These are phyloP conservation scores for Psilopsiagon aurifrons DNA, from an alignment of 2,113 vertebrate genomes.

Conservation along the genomic window DNA sequence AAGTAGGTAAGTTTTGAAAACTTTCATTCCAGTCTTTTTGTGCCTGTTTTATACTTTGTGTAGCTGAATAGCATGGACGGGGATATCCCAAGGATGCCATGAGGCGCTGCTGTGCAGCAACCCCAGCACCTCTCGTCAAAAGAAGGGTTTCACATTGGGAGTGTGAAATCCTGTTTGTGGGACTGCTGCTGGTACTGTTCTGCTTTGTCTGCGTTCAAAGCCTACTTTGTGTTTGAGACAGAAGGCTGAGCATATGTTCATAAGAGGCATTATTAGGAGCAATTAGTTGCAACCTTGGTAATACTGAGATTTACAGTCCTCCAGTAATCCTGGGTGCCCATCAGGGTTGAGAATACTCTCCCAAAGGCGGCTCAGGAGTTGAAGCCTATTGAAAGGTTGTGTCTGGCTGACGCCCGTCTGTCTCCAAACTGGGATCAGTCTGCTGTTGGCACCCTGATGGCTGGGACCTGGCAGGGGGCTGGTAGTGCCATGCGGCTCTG, in stretches of 20 bases:
- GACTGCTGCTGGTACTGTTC: neutral
- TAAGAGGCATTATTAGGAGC: neutral
- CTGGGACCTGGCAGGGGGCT: neutral
- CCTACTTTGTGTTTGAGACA: neutral
- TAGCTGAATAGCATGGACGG: neutral
- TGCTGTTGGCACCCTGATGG: neutral
- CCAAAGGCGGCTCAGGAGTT: neutral
- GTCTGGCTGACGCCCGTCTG: fast-evolving
- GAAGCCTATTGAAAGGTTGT: neutral
- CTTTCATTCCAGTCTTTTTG: neutral
- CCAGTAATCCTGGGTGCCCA: neutral
- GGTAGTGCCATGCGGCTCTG: neutral
- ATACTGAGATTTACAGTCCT: neutral
- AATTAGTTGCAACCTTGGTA: neutral
- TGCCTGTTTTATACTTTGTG: neutral
- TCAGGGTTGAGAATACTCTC: neutral
- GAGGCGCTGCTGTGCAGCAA: neutral
- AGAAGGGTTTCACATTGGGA: fast-evolving
- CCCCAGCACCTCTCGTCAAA: neutral
- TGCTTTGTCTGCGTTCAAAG: neutral
- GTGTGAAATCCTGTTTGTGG: neutral
- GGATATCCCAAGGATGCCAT: neutral
- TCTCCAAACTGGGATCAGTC: fast-evolving
- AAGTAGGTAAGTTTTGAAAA: neutral
- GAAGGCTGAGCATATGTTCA: neutral